Evolutionary conservation across 1,140 invertebrate species (phyloP), one percentile per base, ranked within the genome.

Genomic region (Saccostrea glomerata): DNA sequence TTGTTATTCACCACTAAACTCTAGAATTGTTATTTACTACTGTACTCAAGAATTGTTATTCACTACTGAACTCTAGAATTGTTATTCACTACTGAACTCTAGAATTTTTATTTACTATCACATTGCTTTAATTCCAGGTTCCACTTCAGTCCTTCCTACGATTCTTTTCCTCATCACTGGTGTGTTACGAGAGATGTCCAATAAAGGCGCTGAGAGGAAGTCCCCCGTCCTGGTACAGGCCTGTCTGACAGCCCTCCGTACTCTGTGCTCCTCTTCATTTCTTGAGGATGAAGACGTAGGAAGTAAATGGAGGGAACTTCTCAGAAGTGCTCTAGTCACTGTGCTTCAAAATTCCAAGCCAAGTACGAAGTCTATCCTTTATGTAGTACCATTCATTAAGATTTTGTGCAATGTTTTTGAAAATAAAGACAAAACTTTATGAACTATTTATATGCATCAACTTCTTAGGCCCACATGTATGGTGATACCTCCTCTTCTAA

Each of bases 131-230:
- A 87, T 94, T 94, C n/a, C 94, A 97, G 97, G 98, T 60, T 97
- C 97, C 25, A 93, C 98, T 7, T 96, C 97, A 58, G 97, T 99
- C 89, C 96, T 99, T 54, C 98, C 99, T 30, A 98, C 98, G 0
- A 96, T 99, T 54, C 95, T 99, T n/a, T 98, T 98, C 94, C 95
- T 99, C 82, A 97, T 97, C 4, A 98, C 98, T 47, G 98, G 98
- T 89, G 97, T 99, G 6, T 96, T 99, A 25, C 96, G 97, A 90
- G 98, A 99, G 96, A 96, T 97, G 66, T 96, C 97, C 4, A 86
- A 93, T 6, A 90, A 90, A 95, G 92, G 89, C 0, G 86, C 91
- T 85, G 92, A 93, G 96, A 85, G 96, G 11, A 95, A 96, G 54
- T 96, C 96, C 83, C 95, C 92, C 17, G 94, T 93, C 88, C 95